A percentile compares a stretch with the other conserved stretches of the same genome.
Evolutionary conservation across 1,140 invertebrate species (phyloP).

Genomic region (Scaptomyza pallida): DNA sequence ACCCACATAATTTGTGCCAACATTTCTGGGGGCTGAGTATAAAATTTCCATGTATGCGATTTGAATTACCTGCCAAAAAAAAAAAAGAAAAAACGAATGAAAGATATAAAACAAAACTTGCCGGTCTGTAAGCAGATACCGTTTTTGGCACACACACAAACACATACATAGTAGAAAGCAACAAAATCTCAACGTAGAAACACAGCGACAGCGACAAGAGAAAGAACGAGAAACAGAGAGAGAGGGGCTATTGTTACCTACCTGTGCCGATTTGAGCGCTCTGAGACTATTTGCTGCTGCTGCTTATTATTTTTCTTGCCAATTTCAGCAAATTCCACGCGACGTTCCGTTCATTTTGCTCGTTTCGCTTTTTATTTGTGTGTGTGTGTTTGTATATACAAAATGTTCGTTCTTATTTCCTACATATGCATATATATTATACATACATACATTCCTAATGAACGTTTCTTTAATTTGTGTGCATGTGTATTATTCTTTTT

Average conservation of each 20-base stretch:
- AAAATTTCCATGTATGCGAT: conserved; percentile 68
- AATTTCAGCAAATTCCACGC: conserved; percentile 74
- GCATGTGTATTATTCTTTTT: background rate
- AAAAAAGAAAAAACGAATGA: conserved; percentile 3
- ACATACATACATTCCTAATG: conserved; percentile 8
- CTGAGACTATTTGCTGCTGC: conserved; percentile 27
- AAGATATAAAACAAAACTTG: conserved; percentile 45
- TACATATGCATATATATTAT: conserved; percentile 2
- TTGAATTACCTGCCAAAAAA: conserved; percentile 63
- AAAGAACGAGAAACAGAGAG: background rate
- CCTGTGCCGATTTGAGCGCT: conserved; percentile 33
- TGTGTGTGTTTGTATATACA: background rate
- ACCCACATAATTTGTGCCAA: conserved; percentile 65
- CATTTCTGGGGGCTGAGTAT: conserved; percentile 44
- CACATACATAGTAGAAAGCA: conserved; percentile 19
- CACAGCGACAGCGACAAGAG: conserved; percentile 21
- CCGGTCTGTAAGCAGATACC: conserved; percentile 77
- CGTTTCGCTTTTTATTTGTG: conserved; percentile 43
- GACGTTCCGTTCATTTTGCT: conserved; percentile 54
- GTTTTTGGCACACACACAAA: conserved; percentile 45
- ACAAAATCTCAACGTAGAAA: conserved; percentile 32
- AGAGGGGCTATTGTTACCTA: conserved; percentile 25
- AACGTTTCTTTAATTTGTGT: conserved; percentile 13
- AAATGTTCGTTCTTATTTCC: conserved; percentile 2
- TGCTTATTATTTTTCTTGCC: conserved; percentile 48